Base-by-base conservation (phyloP, 2,113 vertebrate genomes). In the Piprites chloris region DNA sequence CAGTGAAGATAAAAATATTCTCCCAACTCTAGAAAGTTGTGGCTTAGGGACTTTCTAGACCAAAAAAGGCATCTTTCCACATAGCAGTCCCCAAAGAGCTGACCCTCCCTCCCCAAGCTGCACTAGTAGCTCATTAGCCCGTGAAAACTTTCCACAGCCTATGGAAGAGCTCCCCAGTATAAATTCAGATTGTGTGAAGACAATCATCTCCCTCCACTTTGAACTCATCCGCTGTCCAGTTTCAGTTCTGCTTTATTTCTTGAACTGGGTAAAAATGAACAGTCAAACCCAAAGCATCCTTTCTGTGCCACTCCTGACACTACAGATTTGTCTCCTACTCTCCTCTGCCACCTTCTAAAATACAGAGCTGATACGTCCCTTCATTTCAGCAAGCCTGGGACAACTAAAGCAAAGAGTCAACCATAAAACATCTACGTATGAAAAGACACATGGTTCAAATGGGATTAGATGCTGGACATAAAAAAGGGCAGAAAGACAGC, bases 11-110 rank as follows among this genome's bases (percentile, higher is more conserved):
- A 93, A 94, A 94, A 87, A 87, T 66, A 90, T 35, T 83, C 62
- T 90, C 82, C 53, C 21, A 90, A 22, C 49, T 77, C 55, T 56
- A 62, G 61, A 87, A 89, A 94, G 32, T 47, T 75, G 37, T 0
- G 1, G 12, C 50, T 89, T 33, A 42, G 33, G 35, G 69, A 87
- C 55, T 33, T 86, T 74, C 49, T 93, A 89, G 52, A 58, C 84
- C 37, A 76, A 94, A 96, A 94, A 92, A 90, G 78, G 83, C 75
- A 56, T 85, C 49, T 95, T 79, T 79, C 71, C 71, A 76, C 1
- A 6, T 8, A 90, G 49, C 53, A 76, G 66, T 90, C 35, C 67
- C 67, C 49, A 47, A 44, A 83, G 79, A 93, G 28, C 67, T 83
- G 53, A 14, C 17, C 10, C 39, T 71, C 55, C 8, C 10, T 87